A percentile compares a stretch with the other conserved stretches of the same genome.
phyloP scores from a whole-genome alignment of 2,797 vertebrate species.

The Dendrocincla tyrannina region DNA sequence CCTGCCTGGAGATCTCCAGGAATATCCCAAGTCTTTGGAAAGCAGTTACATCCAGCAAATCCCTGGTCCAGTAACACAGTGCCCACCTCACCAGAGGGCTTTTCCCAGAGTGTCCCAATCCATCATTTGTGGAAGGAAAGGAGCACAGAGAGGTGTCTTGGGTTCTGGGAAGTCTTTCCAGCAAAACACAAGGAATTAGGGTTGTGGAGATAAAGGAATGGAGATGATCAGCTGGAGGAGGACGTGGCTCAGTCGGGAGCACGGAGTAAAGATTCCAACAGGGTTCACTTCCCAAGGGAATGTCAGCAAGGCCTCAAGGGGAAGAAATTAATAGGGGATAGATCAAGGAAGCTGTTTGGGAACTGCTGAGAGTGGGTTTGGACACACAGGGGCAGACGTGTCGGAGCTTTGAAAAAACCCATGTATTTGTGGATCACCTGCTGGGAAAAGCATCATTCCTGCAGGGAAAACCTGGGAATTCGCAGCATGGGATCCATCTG shows the following conservation, averaged over 20 bases:
- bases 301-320: neutral
- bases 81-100: neutral
- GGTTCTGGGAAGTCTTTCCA: neutral
- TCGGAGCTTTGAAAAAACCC: neutral
- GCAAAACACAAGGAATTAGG: neutral
- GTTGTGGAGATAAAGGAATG: neutral
- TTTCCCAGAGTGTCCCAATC: neutral
- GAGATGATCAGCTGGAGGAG: neutral
- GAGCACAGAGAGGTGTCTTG: neutral
- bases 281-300: neutral
- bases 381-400: neutral
- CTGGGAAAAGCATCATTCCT: neutral
- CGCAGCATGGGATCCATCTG: neutral
- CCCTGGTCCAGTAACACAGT: neutral
- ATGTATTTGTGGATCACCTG: neutral
- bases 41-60: neutral
- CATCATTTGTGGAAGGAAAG: neutral
- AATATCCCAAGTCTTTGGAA: neutral
- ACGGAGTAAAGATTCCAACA: neutral
- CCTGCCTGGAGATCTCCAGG: neutral
- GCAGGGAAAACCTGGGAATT: neutral
- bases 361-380: neutral
- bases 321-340: neutral
- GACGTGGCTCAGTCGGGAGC: fast-evolving
- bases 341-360: neutral